Conservation (phyloP, 2,888 invertebrate genomes). For the Tetrapedia diversipes region DNA sequence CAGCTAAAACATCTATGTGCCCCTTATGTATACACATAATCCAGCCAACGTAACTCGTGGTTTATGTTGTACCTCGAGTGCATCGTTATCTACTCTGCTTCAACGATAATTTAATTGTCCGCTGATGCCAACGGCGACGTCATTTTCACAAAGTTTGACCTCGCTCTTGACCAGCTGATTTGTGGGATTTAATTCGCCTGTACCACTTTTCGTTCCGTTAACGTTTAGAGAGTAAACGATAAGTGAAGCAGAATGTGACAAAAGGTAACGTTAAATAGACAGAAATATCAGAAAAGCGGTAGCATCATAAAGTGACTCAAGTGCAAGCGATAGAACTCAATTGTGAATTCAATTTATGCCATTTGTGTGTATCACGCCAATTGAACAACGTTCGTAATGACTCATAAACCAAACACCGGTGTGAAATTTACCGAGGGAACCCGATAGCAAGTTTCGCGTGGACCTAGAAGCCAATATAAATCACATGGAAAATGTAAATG, state of each 20-base stretch:
- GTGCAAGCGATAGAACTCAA: not conserved
- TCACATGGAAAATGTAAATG: not conserved
- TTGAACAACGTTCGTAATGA: constrained; percentile 26
- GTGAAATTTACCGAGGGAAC: not conserved
- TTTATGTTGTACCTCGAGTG: constrained; percentile 69
- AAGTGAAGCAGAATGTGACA: not conserved
- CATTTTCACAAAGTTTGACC: constrained; percentile 65
- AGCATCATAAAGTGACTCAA: too few relatives aligned
- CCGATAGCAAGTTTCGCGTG: not conserved
- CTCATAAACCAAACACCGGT: constrained; percentile 17
- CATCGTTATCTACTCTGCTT: constrained; percentile 70
- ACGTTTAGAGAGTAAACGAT: not conserved
- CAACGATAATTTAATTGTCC: constrained; percentile 72
- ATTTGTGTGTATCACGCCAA: constrained; percentile 1
- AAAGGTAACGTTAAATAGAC: not conserved
- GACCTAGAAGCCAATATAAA: constrained; percentile 1
- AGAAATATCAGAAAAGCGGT: too few relatives aligned
- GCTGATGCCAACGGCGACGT: constrained; percentile 59
- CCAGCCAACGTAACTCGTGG: constrained; percentile 61
- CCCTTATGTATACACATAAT: constrained; percentile 64
- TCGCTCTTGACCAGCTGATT: constrained; percentile 49
- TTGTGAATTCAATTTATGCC: not conserved
- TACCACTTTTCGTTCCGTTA: constrained; percentile 4
- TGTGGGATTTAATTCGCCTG: constrained; percentile 38
- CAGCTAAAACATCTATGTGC: constrained; percentile 52